Percentiles rank a stretch among this genome's conserved stretches.
phyloP scores from a whole-genome alignment of 2,113 vertebrate genomes.

The Turdus rufiventris region DNA sequence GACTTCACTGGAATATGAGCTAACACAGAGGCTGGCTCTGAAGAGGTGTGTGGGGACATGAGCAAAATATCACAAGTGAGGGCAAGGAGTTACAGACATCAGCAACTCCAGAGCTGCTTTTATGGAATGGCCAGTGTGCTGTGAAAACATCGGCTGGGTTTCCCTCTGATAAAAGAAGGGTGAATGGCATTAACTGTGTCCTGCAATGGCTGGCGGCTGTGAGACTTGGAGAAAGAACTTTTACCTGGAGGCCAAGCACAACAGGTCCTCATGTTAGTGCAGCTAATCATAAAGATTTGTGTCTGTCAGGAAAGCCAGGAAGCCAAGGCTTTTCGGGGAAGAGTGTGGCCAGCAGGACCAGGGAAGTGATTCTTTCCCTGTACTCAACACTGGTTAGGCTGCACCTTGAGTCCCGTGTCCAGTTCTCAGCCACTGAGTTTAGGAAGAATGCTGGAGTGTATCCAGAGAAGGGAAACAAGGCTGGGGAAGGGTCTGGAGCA shows the following conservation, averaged over 20 bases:
- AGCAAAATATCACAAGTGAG: neutral
- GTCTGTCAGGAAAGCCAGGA: neutral
- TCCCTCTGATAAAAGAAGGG: neutral
- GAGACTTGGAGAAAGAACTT: neutral
- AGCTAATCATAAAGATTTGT: neutral
- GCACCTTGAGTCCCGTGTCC: neutral
- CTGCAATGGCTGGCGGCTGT: neutral
- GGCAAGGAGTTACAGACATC: neutral
- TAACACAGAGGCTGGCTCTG: neutral
- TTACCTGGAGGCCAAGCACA: neutral
- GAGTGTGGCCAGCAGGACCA: neutral
- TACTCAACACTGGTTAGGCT: neutral
- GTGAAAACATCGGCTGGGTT: neutral
- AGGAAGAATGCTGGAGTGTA: neutral
- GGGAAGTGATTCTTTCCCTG: neutral
- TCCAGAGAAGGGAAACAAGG: neutral
- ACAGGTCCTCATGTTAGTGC: too few relatives aligned
- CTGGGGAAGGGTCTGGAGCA: neutral
- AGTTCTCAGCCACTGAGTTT: fast-evolving
- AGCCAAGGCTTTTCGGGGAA: neutral
- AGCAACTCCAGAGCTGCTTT: neutral
- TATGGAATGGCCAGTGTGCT: neutral
- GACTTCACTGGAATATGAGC: neutral
- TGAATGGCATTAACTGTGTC: neutral
- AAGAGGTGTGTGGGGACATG: neutral